Percentiles rank a stretch among this genome's conserved stretches.
Conservation (phyloP, 2,888 invertebrate species). For the Eustalomyia histrio region DNA sequence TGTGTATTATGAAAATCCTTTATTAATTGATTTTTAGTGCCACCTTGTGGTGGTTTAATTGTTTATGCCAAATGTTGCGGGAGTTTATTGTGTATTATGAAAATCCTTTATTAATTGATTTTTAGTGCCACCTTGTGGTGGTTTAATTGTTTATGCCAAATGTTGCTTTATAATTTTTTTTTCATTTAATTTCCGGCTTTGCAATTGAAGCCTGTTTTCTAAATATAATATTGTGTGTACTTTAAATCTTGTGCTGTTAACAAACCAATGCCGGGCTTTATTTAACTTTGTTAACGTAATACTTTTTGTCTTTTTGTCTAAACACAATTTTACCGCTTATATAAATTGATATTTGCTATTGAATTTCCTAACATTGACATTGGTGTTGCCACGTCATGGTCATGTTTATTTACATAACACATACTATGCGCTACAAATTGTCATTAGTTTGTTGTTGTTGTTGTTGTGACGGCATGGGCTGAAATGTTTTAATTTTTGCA, state of each 20-base stretch:
- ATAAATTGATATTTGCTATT: constrained; percentile 18
- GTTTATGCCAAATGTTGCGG: neutral
- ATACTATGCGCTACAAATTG: neutral
- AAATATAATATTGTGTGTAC: neutral
- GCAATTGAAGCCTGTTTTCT: constrained; percentile 31
- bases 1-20: neutral
- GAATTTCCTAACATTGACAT: constrained; percentile 60
- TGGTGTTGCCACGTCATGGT: constrained; percentile 31
- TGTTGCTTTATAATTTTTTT: neutral
- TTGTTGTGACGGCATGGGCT: too few relatives aligned
- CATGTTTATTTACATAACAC: constrained; percentile 4
- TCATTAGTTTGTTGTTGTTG: neutral
- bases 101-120: neutral
- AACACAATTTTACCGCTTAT: neutral
- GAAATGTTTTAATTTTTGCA: too few relatives aligned
- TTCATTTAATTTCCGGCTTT: constrained; percentile 32
- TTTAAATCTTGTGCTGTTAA: neutral
- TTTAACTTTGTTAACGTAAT: constrained; percentile 37
- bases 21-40: neutral
- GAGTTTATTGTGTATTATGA: neutral
- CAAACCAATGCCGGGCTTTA: constrained; percentile 1
- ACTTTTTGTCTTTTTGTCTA: neutral
- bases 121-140: neutral
- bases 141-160: neutral
- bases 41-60: neutral